Conservation (phyloP, 2,113 vertebrate genomes). For the Clarias gariepinus region DNA sequence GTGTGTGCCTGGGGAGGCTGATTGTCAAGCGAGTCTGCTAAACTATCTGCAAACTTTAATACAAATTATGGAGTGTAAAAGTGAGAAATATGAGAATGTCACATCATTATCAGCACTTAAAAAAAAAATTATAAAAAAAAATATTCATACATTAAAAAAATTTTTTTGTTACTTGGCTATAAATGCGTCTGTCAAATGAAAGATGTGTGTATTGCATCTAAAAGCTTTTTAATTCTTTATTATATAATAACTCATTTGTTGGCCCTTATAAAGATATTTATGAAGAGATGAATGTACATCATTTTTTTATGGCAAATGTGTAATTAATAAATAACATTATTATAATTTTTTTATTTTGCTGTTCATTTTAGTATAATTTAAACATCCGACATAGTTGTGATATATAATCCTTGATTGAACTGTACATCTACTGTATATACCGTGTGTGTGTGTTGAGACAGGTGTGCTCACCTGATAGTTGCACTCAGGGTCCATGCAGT, state of each 20-base stretch:
- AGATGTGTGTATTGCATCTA: background rate
- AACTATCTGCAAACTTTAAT: background rate
- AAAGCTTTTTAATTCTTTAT: background rate
- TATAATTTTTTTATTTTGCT: background rate
- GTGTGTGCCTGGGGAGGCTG: background rate
- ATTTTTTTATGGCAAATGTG: background rate
- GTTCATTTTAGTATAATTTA: background rate
- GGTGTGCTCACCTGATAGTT: constrained; percentile 93
- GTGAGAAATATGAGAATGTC: background rate
- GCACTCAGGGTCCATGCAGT: constrained; percentile 98
- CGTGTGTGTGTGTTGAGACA: background rate
- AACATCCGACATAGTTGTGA: background rate
- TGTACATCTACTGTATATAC: no score
- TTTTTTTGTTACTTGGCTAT: background rate
- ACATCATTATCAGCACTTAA: background rate
- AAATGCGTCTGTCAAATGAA: background rate
- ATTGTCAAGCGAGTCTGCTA: background rate
- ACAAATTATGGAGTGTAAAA: background rate
- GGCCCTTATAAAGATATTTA: background rate
- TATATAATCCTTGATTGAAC: no score
- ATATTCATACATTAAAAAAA: no score
- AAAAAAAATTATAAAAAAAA: background rate
- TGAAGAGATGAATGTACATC: background rate
- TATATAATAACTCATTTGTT: background rate
- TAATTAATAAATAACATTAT: background rate